phyloP scores from a whole-genome alignment of 2,113 vertebrate genomes.

The Orthonyx spaldingii region DNA sequence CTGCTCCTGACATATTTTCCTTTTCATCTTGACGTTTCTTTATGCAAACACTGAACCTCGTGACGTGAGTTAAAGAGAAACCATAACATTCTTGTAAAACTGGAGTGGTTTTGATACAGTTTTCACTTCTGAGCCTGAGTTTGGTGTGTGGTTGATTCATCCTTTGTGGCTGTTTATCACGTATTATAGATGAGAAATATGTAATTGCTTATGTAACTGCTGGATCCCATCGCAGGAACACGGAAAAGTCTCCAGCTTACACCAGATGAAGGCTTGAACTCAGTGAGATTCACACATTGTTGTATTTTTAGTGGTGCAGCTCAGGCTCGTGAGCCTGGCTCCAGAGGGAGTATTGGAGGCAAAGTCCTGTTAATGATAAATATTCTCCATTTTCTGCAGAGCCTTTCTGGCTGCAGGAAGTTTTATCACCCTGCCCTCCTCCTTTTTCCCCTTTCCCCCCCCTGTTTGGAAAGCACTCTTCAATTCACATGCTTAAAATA shows the following conservation, averaged over 20 bases:
- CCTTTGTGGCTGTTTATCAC: background rate
- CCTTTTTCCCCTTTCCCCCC: accelerated
- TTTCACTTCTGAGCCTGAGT: background rate
- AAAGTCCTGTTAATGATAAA: background rate
- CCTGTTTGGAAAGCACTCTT: background rate
- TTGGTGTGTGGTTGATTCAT: background rate
- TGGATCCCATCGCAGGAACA: background rate
- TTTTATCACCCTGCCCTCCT: background rate
- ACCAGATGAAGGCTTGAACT: background rate
- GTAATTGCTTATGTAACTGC: background rate
- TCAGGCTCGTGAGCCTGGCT: background rate
- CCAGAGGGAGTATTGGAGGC: background rate
- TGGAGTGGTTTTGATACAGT: background rate
- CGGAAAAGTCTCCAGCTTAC: background rate
- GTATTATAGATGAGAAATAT: background rate
- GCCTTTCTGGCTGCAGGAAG: background rate
- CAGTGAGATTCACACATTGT: background rate
- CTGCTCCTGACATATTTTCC: background rate
- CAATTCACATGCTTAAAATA: constrained; percentile 32
- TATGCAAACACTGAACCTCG: background rate
- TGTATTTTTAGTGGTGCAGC: background rate
- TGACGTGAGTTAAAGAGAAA: background rate
- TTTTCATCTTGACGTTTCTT: background rate
- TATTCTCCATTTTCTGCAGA: background rate
- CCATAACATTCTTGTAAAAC: background rate